Evolutionary conservation across 2,797 vertebrate genomes (phyloP).

Genomic region (Xyrichtys novacula): DNA sequence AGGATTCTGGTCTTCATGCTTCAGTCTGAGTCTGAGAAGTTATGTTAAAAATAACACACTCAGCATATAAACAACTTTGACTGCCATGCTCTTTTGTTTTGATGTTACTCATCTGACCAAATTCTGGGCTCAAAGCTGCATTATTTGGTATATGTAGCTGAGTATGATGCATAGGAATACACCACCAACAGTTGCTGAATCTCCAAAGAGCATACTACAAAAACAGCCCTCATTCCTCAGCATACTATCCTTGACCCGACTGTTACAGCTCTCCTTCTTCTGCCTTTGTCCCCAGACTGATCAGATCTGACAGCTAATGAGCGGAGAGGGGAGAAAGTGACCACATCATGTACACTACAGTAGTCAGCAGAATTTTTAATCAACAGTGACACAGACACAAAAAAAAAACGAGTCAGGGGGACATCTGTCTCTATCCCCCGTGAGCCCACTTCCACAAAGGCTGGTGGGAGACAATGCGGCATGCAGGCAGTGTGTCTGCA

Average conservation of each 20-base stretch:
- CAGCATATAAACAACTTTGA: no score
- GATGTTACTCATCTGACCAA: no score
- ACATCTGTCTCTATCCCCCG: slow-evolving; percentile 29
- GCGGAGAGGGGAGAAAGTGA: slow-evolving; percentile 20
- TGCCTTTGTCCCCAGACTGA: slow-evolving; percentile 27
- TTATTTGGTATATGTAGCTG: no score
- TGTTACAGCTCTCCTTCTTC: background rate
- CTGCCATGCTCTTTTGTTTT: no score
- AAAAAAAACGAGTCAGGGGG: slow-evolving; percentile 32
- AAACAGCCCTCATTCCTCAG: background rate
- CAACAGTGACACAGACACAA: slow-evolving; percentile 43
- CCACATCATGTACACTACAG: slow-evolving; percentile 26
- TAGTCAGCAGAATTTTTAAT: slow-evolving; percentile 43
- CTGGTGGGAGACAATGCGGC: slow-evolving; percentile 57
- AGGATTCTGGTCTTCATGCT: slow-evolving; percentile 53
- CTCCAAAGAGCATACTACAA: no score
- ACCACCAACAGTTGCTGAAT: no score
- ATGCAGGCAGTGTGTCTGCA: slow-evolving; percentile 47
- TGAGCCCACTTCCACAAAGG: slow-evolving; percentile 33
- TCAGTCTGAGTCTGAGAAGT: slow-evolving; percentile 39
- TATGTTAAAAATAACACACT: no score
- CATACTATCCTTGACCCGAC: background rate
- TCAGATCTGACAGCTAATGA: slow-evolving; percentile 31
- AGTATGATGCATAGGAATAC: no score
- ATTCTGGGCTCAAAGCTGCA: no score